Percentiles rank a stretch among this genome's conserved stretches.
Conservation (phyloP, 2,888 invertebrate genomes). For the Neoscelio sp. region DNA sequence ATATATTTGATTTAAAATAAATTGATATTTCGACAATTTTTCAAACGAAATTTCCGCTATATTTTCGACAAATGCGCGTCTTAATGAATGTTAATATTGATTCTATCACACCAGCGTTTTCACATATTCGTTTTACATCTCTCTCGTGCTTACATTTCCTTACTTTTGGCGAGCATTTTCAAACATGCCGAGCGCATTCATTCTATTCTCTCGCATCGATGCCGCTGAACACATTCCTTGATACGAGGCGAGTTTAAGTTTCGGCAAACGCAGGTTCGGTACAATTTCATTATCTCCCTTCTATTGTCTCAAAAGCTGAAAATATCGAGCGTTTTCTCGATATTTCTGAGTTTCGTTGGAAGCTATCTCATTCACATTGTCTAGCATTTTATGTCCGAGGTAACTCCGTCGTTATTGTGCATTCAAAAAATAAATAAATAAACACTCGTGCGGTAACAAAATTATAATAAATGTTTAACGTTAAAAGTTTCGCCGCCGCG, state of each 20-base stretch:
- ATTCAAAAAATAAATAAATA: too few relatives aligned
- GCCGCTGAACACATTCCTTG: not conserved
- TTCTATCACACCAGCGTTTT: constrained; percentile 1
- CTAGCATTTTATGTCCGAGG: constrained; percentile 43
- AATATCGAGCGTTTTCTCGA: constrained; percentile 55
- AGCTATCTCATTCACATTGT: constrained; percentile 72
- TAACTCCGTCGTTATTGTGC: constrained; percentile 63
- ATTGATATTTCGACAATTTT: too few relatives aligned
- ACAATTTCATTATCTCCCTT: constrained; percentile 54
- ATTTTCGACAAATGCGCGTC: too few relatives aligned
- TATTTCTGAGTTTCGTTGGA: constrained; percentile 64
- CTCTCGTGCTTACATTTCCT: constrained; percentile 3
- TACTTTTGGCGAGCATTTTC: not conserved
- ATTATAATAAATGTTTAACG: too few relatives aligned
- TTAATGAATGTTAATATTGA: constrained; percentile 2
- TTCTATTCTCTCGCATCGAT: not conserved
- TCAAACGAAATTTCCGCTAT: too few relatives aligned
- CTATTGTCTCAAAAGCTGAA: constrained; percentile 66
- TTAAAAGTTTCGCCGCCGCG: too few relatives aligned
- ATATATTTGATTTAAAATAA: too few relatives aligned
- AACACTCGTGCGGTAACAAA: too few relatives aligned
- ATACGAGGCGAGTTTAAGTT: constrained; percentile 1
- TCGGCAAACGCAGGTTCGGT: not conserved
- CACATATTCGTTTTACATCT: constrained; percentile 4
- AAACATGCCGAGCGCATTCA: constrained; percentile 5